Evolutionary conservation across 1,140 invertebrate genomes (phyloP).

Genomic region (Diorhabda elongata): DNA sequence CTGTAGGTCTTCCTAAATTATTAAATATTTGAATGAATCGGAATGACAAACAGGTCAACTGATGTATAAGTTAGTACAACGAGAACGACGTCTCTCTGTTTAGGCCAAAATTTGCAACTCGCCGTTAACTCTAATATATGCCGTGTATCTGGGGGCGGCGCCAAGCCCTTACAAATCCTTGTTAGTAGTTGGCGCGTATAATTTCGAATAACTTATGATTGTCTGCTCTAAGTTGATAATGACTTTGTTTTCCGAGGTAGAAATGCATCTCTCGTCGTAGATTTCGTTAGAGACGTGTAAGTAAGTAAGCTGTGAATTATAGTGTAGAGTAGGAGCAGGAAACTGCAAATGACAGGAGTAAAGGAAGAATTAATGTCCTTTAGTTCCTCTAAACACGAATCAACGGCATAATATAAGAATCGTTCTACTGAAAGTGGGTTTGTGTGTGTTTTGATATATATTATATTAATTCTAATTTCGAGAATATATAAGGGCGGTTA

Average conservation of each 20-base stretch:
- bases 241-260: conserved; percentile 18
- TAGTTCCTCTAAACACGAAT: no score
- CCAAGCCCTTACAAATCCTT: conserved; percentile 15
- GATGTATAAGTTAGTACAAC: background rate
- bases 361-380: background rate
- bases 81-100: conserved; percentile 1
- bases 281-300: background rate
- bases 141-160: conserved; percentile 10
- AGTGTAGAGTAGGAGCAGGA: background rate
- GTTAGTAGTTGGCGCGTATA: conserved; percentile 21
- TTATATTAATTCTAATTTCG: no score
- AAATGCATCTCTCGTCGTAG: background rate
- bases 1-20: no score
- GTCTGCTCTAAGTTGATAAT: conserved; percentile 22
- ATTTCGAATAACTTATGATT: conserved; percentile 23
- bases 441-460: no score
- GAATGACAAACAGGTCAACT: conserved; percentile 10
- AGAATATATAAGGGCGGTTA: no score
- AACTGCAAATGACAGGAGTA: background rate
- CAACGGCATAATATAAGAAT: no score
- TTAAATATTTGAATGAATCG: no score
- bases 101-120: conserved; percentile 18
- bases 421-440: no score
- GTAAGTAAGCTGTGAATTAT: background rate
- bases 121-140: conserved; percentile 19